Evolutionary conservation across 2,113 vertebrate genomes (phyloP).

Genomic region (pig (Sus scrofa)): DNA sequence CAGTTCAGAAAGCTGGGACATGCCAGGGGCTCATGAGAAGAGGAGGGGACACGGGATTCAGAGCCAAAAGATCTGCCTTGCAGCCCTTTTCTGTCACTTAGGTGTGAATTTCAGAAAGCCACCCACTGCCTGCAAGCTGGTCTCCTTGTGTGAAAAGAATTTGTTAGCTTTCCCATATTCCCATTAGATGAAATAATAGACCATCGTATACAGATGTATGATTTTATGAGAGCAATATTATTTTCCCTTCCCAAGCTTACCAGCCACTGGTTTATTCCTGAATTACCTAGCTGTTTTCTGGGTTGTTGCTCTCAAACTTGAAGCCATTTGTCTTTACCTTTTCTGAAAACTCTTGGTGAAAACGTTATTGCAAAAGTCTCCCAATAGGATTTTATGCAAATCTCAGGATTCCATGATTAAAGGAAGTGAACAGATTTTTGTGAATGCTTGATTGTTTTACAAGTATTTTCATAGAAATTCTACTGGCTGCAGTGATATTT

Average conservation of each 20-base stretch:
- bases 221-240: neutral
- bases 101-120: neutral
- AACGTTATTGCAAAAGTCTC: neutral
- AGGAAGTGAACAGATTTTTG: neutral
- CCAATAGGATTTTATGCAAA: neutral
- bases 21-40: accelerated
- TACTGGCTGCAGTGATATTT: neutral
- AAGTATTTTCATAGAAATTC: constrained; percentile 19
- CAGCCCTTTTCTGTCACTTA: neutral
- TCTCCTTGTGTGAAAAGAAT: neutral
- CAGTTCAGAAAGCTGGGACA: too few species aligned
- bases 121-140: neutral
- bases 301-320: neutral
- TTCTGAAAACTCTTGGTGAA: constrained; percentile 50
- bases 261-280: neutral
- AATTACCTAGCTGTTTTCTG: neutral
- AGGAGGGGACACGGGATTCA: neutral
- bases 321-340: neutral
- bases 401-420: neutral
- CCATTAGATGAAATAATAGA: neutral
- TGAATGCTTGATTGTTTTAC: neutral
- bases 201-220: neutral
- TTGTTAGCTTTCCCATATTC: neutral
- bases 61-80: neutral
- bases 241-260: neutral